Conservation (phyloP, 2,113 vertebrate species). For the Sprattus sprattus region DNA sequence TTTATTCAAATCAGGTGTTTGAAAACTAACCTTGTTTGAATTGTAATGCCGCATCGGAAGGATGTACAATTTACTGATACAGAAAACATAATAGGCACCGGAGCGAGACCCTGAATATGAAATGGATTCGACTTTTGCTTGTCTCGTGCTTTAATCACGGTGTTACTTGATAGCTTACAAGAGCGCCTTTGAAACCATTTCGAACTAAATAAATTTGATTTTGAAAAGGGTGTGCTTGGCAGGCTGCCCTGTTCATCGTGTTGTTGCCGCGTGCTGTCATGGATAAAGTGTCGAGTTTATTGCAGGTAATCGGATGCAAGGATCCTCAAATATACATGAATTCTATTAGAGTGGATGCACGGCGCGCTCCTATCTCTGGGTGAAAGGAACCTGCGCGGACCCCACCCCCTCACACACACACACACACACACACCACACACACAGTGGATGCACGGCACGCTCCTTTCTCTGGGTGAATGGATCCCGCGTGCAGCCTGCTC, state of each 20-base stretch:
- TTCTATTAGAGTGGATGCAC: conserved; percentile 64
- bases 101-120: conserved; percentile 62
- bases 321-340: conserved; percentile 71
- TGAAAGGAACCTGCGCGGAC: too few relatives aligned
- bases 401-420: too few relatives aligned
- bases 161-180: conserved; percentile 79
- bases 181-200: conserved; percentile 71
- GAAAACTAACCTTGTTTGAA: conserved; percentile 83
- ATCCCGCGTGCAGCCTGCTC: background rate
- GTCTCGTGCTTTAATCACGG: conserved; percentile 76
- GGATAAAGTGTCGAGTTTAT: conserved; percentile 78
- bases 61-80: conserved; percentile 79
- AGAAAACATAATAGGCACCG: conserved; percentile 59
- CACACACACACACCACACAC: too few relatives aligned
- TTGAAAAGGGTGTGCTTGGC: conserved; percentile 72
- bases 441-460: background rate
- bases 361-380: conserved; percentile 52
- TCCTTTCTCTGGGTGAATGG: background rate
- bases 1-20: conserved; percentile 82
- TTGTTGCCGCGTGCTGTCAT: conserved; percentile 66
- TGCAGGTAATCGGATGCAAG: conserved; percentile 75
- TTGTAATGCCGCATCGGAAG: conserved; percentile 70
- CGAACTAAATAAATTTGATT: conserved; percentile 82
- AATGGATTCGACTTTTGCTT: conserved; percentile 71
- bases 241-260: conserved; percentile 62